Base-by-base conservation (phyloP, 2,888 invertebrate species). In the Drosophila nr. perissopoda region DNA sequence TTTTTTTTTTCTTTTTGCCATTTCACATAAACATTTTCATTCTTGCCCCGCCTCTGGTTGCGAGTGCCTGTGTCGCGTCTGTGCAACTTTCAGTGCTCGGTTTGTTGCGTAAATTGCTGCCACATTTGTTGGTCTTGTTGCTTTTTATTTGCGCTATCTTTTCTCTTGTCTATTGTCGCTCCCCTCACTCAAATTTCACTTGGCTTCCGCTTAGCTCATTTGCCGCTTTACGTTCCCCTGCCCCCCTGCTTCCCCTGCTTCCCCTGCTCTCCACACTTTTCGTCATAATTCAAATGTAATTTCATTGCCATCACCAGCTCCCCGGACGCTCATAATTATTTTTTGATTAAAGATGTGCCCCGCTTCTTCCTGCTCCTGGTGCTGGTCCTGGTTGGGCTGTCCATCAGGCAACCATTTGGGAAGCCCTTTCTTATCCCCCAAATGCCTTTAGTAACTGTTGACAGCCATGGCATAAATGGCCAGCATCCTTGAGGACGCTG, bases 251-350 rank as follows among this genome's bases (percentile, higher is more conserved):
- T 18, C 8, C 31, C 8, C 8, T 0, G 31, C 51, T 11, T n/a
- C 4, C 13, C 16, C 49, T 25, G 46, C 7, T 1, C 58, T 34
- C 21, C 63, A 66, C 61, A 53, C 48, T 34, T 66, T 57, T 64
- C 49, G 71, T 73, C 90, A 87, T 88, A 88, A 90, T 90, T 90
- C 82, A 90, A 90, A 90, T 82, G 82, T 89, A 83, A 89, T 88
- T 88, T 89, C 72, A 80, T 76, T 74, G 77, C 71, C 70, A 71
- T 57, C 71, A 57, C 52, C 66, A 79, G 72, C 74, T 87, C 81
- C 85, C 89, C 57, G 66, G 88, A 78, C 77, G 73, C 79, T 79
- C 90, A 84, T 91, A 91, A 89, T 89, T 91, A 91, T 90, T 88
- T 90, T 89, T 90, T 89, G 91, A 91, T 89, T 89, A 90, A 91